phyloP scores from a whole-genome alignment of 2,888 invertebrate species.

The Octodonta nipae region DNA sequence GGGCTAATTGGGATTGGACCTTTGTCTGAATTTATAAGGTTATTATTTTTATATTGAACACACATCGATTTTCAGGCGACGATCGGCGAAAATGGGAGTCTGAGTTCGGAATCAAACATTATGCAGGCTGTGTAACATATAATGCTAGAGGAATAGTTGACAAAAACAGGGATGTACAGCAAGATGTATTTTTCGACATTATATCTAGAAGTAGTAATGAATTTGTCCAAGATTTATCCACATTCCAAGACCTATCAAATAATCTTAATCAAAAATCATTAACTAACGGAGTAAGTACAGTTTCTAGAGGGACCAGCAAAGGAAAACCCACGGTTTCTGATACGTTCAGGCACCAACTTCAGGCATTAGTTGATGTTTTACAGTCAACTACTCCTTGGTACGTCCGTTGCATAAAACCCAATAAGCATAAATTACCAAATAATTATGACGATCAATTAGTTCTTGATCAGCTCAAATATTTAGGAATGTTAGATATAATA shows the following conservation, averaged over 20 bases:
- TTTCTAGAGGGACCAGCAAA: constrained; percentile 74
- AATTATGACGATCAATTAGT: constrained; percentile 69
- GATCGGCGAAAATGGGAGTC: constrained; percentile 81
- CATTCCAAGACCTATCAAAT: constrained; percentile 43
- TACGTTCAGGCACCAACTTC: constrained; percentile 75
- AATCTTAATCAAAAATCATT: constrained; percentile 15
- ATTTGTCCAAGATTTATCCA: constrained; percentile 64
- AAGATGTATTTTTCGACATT: constrained; percentile 83
- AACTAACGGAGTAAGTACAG: constrained; percentile 41
- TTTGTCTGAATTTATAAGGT: too few species aligned
- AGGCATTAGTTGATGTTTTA: constrained; percentile 76
- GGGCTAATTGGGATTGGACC: too few species aligned
- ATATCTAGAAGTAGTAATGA: constrained; percentile 71
- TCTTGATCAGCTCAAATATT: constrained; percentile 73
- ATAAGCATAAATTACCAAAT: constrained; percentile 67
- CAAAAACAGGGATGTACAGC: constrained; percentile 84
- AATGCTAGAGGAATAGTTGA: constrained; percentile 73
- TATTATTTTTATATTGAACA: too few species aligned
- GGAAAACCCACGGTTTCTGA: constrained; percentile 82
- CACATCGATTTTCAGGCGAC: too few species aligned
- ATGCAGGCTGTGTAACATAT: constrained; percentile 81
- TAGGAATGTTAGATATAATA: constrained; percentile 88
- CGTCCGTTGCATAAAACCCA: constrained; percentile 85
- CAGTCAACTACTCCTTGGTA: constrained; percentile 87
- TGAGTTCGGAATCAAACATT: constrained; percentile 79